phyloP scores from a whole-genome alignment of 2,797 vertebrate species.

The Sebastes iracundus region DNA sequence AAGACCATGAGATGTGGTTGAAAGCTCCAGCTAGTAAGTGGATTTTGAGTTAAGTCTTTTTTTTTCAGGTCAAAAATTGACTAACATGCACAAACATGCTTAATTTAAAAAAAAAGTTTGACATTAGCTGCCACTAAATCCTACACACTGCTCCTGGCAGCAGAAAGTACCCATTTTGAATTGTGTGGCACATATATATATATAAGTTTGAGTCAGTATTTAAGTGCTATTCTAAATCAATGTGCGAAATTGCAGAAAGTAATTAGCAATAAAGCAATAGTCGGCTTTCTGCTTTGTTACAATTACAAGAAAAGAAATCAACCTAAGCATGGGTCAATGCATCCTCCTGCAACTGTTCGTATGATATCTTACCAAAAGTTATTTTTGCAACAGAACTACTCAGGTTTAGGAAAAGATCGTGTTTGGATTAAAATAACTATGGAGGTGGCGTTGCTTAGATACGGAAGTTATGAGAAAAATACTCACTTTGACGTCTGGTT shows the following conservation, averaged over 20 bases:
- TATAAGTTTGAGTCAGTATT: neutral
- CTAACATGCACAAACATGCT: no score
- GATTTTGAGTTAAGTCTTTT: no score
- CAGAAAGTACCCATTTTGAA: neutral
- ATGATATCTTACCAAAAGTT: neutral
- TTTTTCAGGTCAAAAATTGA: no score
- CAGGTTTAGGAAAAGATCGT: no score
- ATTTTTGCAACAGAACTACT: no score
- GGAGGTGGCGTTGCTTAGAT: neutral
- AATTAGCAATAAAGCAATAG: neutral
- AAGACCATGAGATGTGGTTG: no score
- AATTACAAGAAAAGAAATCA: neutral
- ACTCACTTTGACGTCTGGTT: neutral
- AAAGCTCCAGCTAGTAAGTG: no score
- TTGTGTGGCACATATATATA: no score
- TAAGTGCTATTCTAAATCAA: neutral
- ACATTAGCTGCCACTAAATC: neutral
- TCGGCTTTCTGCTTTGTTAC: neutral
- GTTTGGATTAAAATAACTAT: neutral
- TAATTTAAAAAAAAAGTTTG: neutral
- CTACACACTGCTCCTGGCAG: neutral
- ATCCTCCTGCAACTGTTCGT: neutral
- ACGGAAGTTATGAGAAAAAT: neutral
- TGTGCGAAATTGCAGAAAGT: neutral
- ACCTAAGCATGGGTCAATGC: neutral